Evolutionary conservation across 2,113 vertebrate genomes (phyloP).

Genomic region (Narcine bancroftii): DNA sequence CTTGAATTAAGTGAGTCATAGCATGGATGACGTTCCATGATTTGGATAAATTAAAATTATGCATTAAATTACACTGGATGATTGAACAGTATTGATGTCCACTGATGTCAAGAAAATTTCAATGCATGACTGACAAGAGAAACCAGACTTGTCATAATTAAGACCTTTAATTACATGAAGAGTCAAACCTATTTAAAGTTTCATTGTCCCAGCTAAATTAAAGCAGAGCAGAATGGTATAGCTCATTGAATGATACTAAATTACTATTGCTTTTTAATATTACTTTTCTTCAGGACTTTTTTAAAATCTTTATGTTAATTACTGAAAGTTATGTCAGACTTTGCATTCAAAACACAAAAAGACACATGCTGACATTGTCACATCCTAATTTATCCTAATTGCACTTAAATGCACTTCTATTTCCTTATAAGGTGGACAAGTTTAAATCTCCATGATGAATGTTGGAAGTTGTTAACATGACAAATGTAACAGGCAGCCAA

Average conservation of each 20-base stretch:
- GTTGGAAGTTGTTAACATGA: background rate
- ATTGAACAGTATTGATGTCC: conserved; percentile 22
- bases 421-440: background rate
- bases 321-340: background rate
- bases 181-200: conserved; percentile 5
- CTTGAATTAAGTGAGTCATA: conserved; percentile 31
- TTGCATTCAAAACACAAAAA: background rate
- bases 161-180: conserved; percentile 26
- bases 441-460: background rate
- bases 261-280: background rate
- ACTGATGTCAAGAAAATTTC: conserved; percentile 36
- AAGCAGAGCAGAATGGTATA: background rate
- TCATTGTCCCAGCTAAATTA: conserved; percentile 23
- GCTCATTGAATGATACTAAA: background rate
- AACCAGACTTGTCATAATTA: conserved; percentile 29
- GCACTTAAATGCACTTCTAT: background rate
- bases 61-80: conserved; percentile 35
- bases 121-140: conserved; percentile 35
- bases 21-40: background rate
- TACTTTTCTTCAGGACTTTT: background rate
- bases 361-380: too few relatives aligned
- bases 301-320: background rate
- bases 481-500: background rate
- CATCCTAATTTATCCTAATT: too few relatives aligned
- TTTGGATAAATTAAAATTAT: conserved; percentile 29